Conservation (phyloP, 2,797 vertebrate species). For the Argyrosomus regius region DNA sequence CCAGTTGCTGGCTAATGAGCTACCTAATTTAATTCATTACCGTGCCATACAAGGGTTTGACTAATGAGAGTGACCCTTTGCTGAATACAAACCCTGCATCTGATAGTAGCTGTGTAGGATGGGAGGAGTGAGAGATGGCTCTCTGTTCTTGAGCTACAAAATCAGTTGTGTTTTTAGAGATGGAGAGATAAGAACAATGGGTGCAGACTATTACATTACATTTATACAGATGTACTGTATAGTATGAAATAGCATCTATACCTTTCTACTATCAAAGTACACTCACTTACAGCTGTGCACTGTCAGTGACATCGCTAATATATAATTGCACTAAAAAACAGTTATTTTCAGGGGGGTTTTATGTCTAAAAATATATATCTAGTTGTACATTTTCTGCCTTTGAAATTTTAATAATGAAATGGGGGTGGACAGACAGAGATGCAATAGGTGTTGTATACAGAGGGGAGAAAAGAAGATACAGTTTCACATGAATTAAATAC, state of each 20-base stretch:
- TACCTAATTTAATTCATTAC: conserved; percentile 77
- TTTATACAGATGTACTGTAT: neutral
- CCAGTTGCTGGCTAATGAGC: conserved; percentile 75
- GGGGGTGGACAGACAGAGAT: no score
- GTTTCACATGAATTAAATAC: no score
- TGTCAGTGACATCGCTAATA: neutral
- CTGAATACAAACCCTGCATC: conserved; percentile 67
- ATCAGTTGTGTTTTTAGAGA: conserved; percentile 16
- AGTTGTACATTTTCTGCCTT: no score
- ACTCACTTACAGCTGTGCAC: neutral
- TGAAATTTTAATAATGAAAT: no score
- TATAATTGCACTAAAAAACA: no score
- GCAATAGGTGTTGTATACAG: no score
- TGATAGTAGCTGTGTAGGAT: conserved; percentile 23
- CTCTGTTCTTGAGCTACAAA: conserved; percentile 23
- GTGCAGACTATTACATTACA: neutral
- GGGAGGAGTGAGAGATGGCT: neutral
- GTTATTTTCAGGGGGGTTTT: no score
- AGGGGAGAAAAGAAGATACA: no score
- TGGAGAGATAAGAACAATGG: neutral
- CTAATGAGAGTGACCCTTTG: conserved; percentile 76
- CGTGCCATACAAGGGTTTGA: conserved; percentile 68
- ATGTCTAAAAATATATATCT: no score
- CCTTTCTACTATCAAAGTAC: neutral
- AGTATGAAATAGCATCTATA: neutral